Evolutionary conservation across 2,113 vertebrate genomes (phyloP).

Genomic region (Psephotus haematonotus): DNA sequence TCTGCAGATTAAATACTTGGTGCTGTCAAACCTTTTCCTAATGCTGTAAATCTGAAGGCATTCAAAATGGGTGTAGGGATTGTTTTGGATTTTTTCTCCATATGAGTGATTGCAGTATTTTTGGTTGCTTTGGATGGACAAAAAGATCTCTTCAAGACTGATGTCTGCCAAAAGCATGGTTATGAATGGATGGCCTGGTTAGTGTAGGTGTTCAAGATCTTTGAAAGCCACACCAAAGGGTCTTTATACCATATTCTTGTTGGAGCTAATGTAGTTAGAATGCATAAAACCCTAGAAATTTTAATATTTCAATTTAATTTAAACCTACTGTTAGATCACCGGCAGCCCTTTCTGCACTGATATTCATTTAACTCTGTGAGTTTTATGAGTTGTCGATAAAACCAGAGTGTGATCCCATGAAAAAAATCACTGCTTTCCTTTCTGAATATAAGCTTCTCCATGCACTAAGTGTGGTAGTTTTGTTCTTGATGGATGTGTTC

Average conservation of each 20-base stretch:
- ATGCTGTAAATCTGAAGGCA: not conserved
- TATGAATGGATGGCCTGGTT: not conserved
- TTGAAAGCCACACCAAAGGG: not conserved
- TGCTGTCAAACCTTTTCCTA: slow-evolving; percentile 21
- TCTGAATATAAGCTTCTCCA: not conserved
- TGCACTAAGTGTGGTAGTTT: not conserved
- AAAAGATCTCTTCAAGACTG: not conserved
- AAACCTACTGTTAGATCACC: not conserved
- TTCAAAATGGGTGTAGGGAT: not conserved
- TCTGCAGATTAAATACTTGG: not conserved
- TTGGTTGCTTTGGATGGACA: not conserved
- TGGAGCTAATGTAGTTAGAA: not conserved
- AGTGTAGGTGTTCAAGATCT: not conserved
- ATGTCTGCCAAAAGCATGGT: not conserved
- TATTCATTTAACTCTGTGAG: not conserved
- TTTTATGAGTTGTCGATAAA: not conserved
- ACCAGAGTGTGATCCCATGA: not conserved
- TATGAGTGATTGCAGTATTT: not conserved
- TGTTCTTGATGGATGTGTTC: not conserved
- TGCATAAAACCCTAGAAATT: not conserved
- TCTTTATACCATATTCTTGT: not conserved
- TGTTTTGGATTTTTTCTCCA: not conserved
- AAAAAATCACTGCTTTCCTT: not conserved
- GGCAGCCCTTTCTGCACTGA: not conserved
- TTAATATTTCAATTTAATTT: not conserved